phyloP scores from a whole-genome alignment of 2,113 vertebrate genomes.

The Tiliqua scincoides region DNA sequence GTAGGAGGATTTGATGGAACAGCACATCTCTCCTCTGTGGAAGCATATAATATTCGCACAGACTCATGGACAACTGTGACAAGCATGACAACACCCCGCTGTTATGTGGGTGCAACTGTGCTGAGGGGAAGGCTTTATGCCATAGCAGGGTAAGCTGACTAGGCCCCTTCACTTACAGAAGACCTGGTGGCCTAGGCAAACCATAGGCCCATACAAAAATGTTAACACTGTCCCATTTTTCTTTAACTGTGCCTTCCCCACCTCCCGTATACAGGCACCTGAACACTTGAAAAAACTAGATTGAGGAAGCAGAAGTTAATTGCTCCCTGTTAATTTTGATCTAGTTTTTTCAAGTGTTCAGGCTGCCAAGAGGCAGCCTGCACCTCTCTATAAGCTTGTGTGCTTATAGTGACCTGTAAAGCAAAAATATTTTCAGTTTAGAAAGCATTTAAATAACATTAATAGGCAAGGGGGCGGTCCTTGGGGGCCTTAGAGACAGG shows the following conservation, averaged over 20 bases:
- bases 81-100: conserved; percentile 96
- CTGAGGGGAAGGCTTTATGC: conserved; percentile 94
- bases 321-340: no score
- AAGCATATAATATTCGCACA: conserved; percentile 96
- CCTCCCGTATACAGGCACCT: no score
- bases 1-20: conserved; percentile 97
- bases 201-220: not conserved
- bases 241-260: not conserved
- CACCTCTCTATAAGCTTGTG: no score
- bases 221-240: not conserved
- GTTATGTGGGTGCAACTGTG: conserved; percentile 96
- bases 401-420: no score
- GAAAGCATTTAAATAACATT: no score
- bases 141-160: conserved; percentile 87
- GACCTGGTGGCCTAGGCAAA: not conserved
- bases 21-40: conserved; percentile 93
- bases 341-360: no score
- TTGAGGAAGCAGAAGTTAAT: no score
- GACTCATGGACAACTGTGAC: conserved; percentile 97
- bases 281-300: no score
- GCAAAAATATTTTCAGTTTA: no score
- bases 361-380: no score
- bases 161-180: not conserved
- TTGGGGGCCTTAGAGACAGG: no score
- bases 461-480: no score